Conservation (phyloP, 2,888 invertebrate species). For the Ophion obscuratus region DNA sequence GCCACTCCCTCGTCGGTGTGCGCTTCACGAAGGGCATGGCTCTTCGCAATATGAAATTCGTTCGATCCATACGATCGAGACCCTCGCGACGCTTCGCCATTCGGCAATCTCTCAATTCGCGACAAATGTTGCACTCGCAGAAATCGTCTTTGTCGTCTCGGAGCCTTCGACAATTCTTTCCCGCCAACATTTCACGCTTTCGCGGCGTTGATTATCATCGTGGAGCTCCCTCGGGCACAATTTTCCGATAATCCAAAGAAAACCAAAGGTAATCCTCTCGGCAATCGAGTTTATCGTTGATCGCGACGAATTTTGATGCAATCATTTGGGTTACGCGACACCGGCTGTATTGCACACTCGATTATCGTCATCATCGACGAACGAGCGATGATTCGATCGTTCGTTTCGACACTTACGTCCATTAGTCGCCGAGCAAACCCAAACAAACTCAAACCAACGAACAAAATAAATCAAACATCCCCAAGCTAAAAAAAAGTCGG, state of each 20-base stretch:
- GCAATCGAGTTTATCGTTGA: background rate
- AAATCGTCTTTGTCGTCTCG: slow-evolving; percentile 85
- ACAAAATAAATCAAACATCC: too few species aligned
- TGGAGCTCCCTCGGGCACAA: background rate
- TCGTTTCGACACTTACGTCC: too few species aligned
- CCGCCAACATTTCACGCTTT: slow-evolving; percentile 62
- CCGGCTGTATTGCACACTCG: too few species aligned
- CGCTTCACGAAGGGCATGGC: slow-evolving; percentile 77
- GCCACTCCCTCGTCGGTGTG: slow-evolving; percentile 78
- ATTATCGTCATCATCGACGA: too few species aligned
- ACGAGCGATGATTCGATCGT: too few species aligned
- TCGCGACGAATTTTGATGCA: background rate
- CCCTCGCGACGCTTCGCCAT: slow-evolving; percentile 84
- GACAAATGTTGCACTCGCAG: slow-evolving; percentile 91
- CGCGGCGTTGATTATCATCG: slow-evolving; percentile 24
- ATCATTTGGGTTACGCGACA: background rate
- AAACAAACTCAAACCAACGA: background rate
- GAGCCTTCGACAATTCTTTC: slow-evolving; percentile 42
- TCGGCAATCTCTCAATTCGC: slow-evolving; percentile 88
- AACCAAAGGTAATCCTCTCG: background rate
- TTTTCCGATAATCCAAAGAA: background rate
- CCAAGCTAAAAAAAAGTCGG: too few species aligned
- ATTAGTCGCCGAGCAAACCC: background rate
- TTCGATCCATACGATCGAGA: slow-evolving; percentile 86
- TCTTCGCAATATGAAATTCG: slow-evolving; percentile 84